Evolutionary conservation across 2,797 vertebrate genomes (phyloP).

Genomic region (Furcifer pardalis): DNA sequence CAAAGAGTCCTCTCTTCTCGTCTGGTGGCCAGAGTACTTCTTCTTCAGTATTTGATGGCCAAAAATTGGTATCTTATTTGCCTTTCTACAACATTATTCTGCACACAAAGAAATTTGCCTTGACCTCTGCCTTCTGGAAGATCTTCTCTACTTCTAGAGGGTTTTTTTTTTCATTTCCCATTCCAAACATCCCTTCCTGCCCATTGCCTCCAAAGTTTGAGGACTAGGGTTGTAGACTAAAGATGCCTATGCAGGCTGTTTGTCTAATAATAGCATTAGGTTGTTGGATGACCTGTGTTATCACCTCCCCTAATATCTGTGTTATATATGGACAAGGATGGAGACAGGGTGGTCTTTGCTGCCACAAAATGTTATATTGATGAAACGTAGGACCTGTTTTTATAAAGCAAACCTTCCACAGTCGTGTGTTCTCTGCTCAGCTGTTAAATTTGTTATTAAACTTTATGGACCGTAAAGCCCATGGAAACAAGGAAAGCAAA

Average conservation of each 20-base stretch:
- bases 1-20: no score
- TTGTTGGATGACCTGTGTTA: neutral
- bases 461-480: constrained; percentile 84
- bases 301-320: neutral
- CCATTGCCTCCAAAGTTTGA: neutral
- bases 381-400: constrained; percentile 65
- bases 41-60: no score
- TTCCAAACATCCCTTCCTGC: neutral
- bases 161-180: neutral
- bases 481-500: constrained; percentile 78
- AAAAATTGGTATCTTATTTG: neutral
- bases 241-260: neutral
- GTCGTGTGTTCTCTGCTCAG: constrained; percentile 71
- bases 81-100: neutral
- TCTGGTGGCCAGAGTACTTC: no score
- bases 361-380: constrained; percentile 39
- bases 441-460: constrained; percentile 84
- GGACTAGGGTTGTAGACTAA: neutral
- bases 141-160: neutral
- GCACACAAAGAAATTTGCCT: neutral
- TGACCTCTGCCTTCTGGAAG: neutral
- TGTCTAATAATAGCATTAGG: neutral
- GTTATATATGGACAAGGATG: neutral
- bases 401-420: constrained; percentile 56
- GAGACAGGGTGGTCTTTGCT: constrained; percentile 34